Evolutionary conservation across 2,888 invertebrate species (phyloP).

Genomic region (Leucozona laternaria): DNA sequence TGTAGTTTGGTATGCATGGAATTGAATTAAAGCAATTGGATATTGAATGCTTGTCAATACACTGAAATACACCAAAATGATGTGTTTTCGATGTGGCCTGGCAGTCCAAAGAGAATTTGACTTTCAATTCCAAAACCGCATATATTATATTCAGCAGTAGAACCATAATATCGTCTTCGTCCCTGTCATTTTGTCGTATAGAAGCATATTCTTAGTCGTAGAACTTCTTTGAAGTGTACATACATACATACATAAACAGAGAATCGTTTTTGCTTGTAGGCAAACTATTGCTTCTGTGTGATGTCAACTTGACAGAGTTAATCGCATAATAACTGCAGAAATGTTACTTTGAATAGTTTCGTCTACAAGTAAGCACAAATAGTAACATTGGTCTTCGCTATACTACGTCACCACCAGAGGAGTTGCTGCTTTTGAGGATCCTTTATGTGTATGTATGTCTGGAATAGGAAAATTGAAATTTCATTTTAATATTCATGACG

Average conservation of each 20-base stretch:
- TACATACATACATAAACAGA: background rate
- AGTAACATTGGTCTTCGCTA: background rate
- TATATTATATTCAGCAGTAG: constrained; percentile 2
- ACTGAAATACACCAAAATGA: constrained; percentile 43
- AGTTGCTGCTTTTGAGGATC: background rate
- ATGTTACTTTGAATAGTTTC: constrained; percentile 46
- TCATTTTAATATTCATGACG: constrained; percentile 64
- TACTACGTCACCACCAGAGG: background rate
- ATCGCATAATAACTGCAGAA: constrained; percentile 66
- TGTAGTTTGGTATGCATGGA: constrained; percentile 58
- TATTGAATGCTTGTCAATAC: constrained; percentile 62
- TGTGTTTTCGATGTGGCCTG: constrained; percentile 40
- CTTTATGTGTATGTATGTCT: background rate
- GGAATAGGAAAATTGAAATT: constrained; percentile 45
- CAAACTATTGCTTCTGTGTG: constrained; percentile 38
- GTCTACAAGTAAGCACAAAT: constrained; percentile 3
- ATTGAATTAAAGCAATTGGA: constrained; percentile 73
- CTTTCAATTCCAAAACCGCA: constrained; percentile 36
- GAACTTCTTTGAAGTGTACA: background rate
- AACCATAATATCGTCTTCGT: background rate
- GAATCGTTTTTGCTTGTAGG: constrained; percentile 5
- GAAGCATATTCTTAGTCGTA: background rate
- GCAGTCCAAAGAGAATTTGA: constrained; percentile 29
- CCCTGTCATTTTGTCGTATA: constrained; percentile 1
- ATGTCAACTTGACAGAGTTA: constrained; percentile 64